Evolutionary conservation across 2,113 vertebrate species (phyloP), one percentile per base, ranked within the genome.

Genomic region (Thunnus thynnus): DNA sequence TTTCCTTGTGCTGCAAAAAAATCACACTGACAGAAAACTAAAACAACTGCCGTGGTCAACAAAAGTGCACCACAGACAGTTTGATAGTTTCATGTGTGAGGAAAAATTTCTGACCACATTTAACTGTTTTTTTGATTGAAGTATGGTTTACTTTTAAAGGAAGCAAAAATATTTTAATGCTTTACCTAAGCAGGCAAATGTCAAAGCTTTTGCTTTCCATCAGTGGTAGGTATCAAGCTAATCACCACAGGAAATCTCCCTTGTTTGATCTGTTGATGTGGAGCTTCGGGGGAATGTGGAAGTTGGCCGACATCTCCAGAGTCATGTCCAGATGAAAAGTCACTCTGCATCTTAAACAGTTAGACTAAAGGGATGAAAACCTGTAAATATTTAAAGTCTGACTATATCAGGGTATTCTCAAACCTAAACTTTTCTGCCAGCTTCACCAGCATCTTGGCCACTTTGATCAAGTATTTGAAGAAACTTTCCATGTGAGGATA

Each of bases 271-370:
- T 61, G 50, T 63, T 79, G 48, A 73, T 36, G 54, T 85, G 78
- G 55, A 78, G 67, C 55, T 85, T 56, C 77, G 52, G n/a, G 61
- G 83, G 48, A 85, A 86, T 51, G 25, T 74, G 63, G 57, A 78
- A 72, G 78, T 77, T 79, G 62, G 62, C 48, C 20, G 27, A 75
- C 66, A 16, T 52, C 14, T 81, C 50, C 4, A 17, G 36, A 70
- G 30, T 77, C 12, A 12, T 51, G n/a, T 81, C 52, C 46, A 13
- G 11, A 76, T 54, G 20, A 70, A 60, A 66, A 72, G 61, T 44
- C 22, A 16, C 3, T 68, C 54, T 44, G 52, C 25, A 5, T 57
- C 61, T 60, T 20, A 60, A 76, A 58, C 56, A 57, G 17, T 13
- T 32, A 58, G 44, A 58, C 10, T 71, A 27, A n/a, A 17, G 47